These are phyloP conservation scores for Scopus umbretta DNA, from an alignment of 2,113 vertebrate genomes.

Conservation along the genomic window DNA sequence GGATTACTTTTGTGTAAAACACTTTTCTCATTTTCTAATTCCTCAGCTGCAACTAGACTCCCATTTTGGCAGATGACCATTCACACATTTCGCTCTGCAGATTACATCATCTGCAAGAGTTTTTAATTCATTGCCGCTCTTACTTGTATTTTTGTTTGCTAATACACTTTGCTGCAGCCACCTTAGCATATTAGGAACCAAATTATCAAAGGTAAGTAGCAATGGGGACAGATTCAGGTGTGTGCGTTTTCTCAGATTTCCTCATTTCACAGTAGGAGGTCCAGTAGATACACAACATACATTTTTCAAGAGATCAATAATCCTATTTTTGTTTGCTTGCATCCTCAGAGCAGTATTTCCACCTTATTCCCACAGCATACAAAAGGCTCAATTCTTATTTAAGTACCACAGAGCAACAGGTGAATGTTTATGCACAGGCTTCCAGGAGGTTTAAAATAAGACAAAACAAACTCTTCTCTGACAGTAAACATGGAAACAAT, in stretches of 20 bases:
- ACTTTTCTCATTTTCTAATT: neutral
- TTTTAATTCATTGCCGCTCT: neutral
- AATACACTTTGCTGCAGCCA: neutral
- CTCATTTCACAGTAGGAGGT: neutral
- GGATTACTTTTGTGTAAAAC: neutral
- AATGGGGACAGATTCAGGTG: neutral
- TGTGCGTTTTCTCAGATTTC: neutral
- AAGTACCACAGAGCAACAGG: neutral
- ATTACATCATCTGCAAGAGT: neutral
- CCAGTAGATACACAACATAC: neutral
- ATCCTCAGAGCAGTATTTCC: neutral
- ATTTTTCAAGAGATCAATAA: neutral
- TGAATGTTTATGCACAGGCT: neutral
- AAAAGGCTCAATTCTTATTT: neutral
- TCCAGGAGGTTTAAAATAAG: neutral
- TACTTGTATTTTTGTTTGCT: neutral
- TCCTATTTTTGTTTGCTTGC: neutral
- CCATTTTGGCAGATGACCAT: neutral
- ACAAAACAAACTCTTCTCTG: conserved; percentile 4
- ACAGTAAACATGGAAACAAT: conserved; percentile 17
- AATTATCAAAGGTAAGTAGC: neutral
- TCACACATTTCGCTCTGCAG: neutral
- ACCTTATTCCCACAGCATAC: neutral
- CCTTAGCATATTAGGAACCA: neutral
- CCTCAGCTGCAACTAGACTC: neutral